Conservation (phyloP, 1,140 invertebrate species). For the Cotesia vestalis region DNA sequence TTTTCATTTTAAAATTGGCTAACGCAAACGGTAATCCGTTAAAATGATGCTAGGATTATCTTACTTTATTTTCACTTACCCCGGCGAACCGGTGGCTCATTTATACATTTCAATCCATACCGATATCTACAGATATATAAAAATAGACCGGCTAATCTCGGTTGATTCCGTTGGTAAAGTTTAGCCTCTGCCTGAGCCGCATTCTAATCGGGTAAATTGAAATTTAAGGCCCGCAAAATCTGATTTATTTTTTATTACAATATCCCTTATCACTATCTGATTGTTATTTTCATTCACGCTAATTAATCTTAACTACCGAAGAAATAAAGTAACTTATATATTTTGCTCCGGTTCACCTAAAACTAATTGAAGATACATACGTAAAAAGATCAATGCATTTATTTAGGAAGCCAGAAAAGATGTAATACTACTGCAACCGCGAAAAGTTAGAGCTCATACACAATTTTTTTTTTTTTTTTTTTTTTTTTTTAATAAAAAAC, state of each 20-base stretch:
- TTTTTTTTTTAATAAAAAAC: background rate
- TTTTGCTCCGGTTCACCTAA: no score
- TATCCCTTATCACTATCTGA: no score
- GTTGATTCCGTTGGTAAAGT: constrained; percentile 25
- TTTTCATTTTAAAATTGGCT: constrained; percentile 26
- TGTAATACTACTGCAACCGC: background rate
- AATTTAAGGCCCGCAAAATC: constrained; percentile 11
- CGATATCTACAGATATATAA: background rate
- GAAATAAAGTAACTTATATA: no score
- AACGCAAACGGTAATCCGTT: constrained; percentile 19
- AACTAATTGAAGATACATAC: no score
- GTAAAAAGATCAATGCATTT: no score
- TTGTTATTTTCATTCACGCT: no score
- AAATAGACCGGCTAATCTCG: background rate
- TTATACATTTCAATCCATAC: no score
- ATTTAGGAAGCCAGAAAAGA: background rate
- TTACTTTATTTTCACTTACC: constrained; percentile 32
- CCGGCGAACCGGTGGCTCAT: background rate
- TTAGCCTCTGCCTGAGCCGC: background rate
- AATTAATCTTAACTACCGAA: no score
- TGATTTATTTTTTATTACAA: constrained; percentile 17
- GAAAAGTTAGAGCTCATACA: background rate
- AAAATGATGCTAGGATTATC: constrained; percentile 30
- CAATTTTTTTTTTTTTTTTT: background rate
- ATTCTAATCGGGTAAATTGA: constrained; percentile 7